Evolutionary conservation across 1,140 invertebrate genomes (phyloP).

Genomic region (Calephelis nemesis): DNA sequence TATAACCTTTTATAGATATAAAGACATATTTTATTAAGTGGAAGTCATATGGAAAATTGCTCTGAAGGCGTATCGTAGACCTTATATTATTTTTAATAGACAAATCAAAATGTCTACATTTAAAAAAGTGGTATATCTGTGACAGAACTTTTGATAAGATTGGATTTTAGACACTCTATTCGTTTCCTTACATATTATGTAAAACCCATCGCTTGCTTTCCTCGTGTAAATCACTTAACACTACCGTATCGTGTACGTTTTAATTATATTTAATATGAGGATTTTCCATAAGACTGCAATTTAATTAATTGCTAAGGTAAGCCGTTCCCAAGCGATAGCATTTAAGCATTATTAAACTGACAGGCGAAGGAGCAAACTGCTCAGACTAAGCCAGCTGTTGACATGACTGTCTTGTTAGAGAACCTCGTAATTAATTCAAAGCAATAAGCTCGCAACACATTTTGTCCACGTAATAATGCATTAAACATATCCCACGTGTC

Average conservation of each 20-base stretch:
- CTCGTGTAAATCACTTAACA: too few relatives aligned
- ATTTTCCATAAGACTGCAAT: constrained; percentile 11
- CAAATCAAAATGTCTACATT: too few relatives aligned
- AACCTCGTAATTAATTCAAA: constrained; percentile 41
- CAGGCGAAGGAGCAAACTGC: constrained; percentile 26
- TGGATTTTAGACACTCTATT: too few relatives aligned
- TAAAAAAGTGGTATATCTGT: too few relatives aligned
- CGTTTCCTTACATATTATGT: too few relatives aligned
- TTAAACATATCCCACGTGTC: constrained; percentile 27
- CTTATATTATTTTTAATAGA: too few relatives aligned
- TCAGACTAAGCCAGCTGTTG: constrained; percentile 36
- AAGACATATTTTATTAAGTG: too few relatives aligned
- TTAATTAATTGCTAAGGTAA: constrained; percentile 15
- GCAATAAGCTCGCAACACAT: constrained; percentile 33
- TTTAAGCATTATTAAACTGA: constrained; percentile 26
- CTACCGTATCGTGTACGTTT: not conserved
- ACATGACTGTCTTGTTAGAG: constrained; percentile 37
- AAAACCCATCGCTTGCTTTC: too few relatives aligned
- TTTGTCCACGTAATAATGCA: constrained; percentile 33
- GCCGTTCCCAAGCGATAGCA: constrained; percentile 18
- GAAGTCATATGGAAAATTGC: too few relatives aligned
- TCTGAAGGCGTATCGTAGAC: too few relatives aligned
- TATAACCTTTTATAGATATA: too few relatives aligned
- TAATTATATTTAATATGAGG: constrained; percentile 10
- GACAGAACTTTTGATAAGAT: too few relatives aligned